These are phyloP conservation scores for Alitta virens DNA, from an alignment of 2,888 invertebrate genomes.

Conservation along the genomic window DNA sequence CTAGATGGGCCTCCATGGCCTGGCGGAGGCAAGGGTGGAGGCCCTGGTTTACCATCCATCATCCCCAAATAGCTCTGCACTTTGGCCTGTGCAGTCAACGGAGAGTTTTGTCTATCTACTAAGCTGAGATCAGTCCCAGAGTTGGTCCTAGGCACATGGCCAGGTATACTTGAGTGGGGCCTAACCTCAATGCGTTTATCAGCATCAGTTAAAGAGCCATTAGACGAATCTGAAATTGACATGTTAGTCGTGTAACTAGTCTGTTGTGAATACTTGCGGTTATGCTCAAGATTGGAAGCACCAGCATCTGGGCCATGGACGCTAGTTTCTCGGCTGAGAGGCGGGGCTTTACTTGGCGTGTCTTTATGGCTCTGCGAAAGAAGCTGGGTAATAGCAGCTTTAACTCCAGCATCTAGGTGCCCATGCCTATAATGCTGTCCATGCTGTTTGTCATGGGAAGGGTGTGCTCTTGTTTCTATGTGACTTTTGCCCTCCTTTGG, in stretches of 20 bases:
- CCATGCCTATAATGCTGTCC: too few relatives aligned
- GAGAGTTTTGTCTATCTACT: not conserved
- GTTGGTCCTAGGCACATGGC: slow-evolving; percentile 19
- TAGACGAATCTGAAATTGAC: slow-evolving; percentile 19
- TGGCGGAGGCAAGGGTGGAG: not conserved
- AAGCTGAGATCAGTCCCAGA: not conserved
- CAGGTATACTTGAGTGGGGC: not conserved
- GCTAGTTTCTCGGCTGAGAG: too few relatives aligned
- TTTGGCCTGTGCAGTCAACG: slow-evolving; percentile 27
- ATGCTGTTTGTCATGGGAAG: too few relatives aligned
- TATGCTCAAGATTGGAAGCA: not conserved
- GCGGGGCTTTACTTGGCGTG: too few relatives aligned
- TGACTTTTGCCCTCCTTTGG: too few relatives aligned
- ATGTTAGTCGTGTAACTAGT: slow-evolving; percentile 11
- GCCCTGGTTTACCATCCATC: not conserved
- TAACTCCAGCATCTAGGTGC: too few relatives aligned
- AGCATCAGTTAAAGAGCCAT: slow-evolving; percentile 4
- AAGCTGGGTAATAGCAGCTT: too few relatives aligned
- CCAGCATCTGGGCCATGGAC: too few relatives aligned
- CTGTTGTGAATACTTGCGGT: slow-evolving; percentile 15
- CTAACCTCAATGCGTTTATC: not conserved
- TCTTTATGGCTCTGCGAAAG: too few relatives aligned
- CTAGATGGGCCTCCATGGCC: too few relatives aligned
- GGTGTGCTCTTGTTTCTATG: too few relatives aligned
- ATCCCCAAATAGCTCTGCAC: slow-evolving; percentile 30